Base-by-base conservation (phyloP, 2,797 vertebrate species). In the Sebastolobus alascanus region DNA sequence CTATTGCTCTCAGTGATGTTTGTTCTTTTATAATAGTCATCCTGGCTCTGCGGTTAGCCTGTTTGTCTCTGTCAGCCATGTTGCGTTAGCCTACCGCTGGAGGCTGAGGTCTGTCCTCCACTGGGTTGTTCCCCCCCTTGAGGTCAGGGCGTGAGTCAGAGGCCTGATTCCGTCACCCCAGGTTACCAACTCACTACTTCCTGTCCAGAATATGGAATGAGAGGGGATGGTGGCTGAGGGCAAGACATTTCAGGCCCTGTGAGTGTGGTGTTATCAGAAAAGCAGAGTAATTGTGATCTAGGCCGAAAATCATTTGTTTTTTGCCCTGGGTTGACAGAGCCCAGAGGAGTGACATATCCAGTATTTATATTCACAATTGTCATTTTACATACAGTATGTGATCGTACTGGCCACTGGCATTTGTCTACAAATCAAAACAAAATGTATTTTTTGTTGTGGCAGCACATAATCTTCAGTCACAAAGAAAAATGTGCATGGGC, bases 91-190 rank as follows among this genome's bases (percentile, higher is more conserved):
- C 29, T 16, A 56, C 78, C 35, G 79, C 92, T 90, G 63, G 60
- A 88, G 89, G 92, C 80, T 54, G 79, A 86, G 82, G 80, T 90
- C 88, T 89, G 92, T 91, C 91, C 91, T 93, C 90, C 77, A 84
- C 77, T 83, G 91, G 88, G 91, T 92, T 92, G 84, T 88, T 88
- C 81, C 84, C 80, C 79, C 70, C 78, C 93, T 89, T 79, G 79
- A 93, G 93, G 93, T 93, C 90, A 89, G 83, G 86, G 84, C 8
- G 79, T 95, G 92, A 95, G 92, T 95, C 93, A 95, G 90, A 94
- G 91, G 84, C 92, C 94, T 95, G 90, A 94, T 93, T 95, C 94
- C 88, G 87, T 95, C 94, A 93, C 94, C 94, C 87, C 87, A 69
- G 92, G 93, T 94, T 94, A 94, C 90, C 86, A 87, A 90, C 92